phyloP scores from a whole-genome alignment of 2,888 invertebrate species.

The Trypoxylon attenuatum region DNA sequence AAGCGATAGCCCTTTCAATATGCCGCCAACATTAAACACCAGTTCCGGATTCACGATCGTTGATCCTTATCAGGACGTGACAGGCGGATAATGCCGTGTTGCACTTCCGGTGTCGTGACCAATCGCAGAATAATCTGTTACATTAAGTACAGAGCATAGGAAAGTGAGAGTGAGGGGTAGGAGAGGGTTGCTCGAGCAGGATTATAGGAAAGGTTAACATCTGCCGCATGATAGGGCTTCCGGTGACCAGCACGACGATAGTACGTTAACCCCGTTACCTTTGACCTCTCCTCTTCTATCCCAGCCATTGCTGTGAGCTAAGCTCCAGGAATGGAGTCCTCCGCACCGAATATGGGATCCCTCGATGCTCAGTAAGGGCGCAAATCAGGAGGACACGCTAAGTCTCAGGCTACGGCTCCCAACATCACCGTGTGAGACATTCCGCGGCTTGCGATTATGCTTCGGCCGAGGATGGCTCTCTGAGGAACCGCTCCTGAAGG shows the following conservation, averaged over 20 bases:
- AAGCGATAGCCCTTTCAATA: too few species aligned
- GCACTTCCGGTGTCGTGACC: constrained; percentile 9
- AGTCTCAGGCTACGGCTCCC: background rate
- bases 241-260: background rate
- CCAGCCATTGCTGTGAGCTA: too few species aligned
- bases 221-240: constrained; percentile 8
- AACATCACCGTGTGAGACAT: background rate
- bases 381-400: background rate
- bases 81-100: background rate
- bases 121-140: constrained; percentile 21
- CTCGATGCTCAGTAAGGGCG: background rate
- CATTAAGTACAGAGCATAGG: constrained; percentile 15
- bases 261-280: constrained; percentile 13
- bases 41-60: background rate
- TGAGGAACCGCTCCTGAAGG: background rate
- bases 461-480: background rate
- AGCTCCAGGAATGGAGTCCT: too few species aligned
- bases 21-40: too few species aligned
- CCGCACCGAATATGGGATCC: too few species aligned
- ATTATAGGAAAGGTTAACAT: constrained; percentile 20
- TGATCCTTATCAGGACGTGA: background rate
- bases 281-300: background rate
- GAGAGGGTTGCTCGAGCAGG: background rate
- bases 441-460: background rate
- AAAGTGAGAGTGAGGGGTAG: too few species aligned